Conservation (phyloP, 35 echinoderm and acorn worm species). For the Heliocidaris erythrogramma region DNA sequence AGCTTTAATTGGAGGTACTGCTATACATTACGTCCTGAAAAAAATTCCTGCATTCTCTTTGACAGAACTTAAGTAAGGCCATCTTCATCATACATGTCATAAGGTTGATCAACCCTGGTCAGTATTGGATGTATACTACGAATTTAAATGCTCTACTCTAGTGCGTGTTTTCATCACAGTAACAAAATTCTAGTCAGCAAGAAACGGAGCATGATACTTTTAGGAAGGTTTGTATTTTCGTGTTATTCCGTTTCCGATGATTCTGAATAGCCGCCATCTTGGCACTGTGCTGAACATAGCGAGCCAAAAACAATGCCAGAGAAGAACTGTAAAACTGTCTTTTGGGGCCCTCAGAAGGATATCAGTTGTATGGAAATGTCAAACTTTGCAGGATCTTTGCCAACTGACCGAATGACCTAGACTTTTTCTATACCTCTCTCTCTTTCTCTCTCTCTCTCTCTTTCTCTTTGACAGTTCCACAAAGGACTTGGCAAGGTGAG, state of each 20-base stretch:
- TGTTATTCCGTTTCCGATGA: not conserved
- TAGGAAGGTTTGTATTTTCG: constrained; percentile 11
- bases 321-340: not conserved
- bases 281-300: not conserved
- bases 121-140: too few species aligned
- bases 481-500: not conserved
- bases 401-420: constrained; percentile 38
- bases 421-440: not conserved
- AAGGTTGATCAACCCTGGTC: too few species aligned
- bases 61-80: too few species aligned
- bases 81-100: too few species aligned
- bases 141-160: not conserved
- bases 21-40: too few species aligned
- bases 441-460: not conserved
- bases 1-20: too few species aligned
- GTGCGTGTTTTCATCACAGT: not conserved
- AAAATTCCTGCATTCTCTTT: too few species aligned
- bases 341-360: not conserved
- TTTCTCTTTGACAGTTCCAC: not conserved
- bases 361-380: constrained; percentile 18
- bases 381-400: not conserved
- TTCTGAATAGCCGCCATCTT: constrained; percentile 15
- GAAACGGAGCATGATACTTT: not conserved
- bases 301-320: not conserved
- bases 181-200: too few species aligned